A percentile compares a stretch with the other conserved stretches of the same genome.
These are phyloP conservation scores for Arctocebus calabarensis DNA, from an alignment of 2,797 vertebrate species.

Conservation along the genomic window DNA sequence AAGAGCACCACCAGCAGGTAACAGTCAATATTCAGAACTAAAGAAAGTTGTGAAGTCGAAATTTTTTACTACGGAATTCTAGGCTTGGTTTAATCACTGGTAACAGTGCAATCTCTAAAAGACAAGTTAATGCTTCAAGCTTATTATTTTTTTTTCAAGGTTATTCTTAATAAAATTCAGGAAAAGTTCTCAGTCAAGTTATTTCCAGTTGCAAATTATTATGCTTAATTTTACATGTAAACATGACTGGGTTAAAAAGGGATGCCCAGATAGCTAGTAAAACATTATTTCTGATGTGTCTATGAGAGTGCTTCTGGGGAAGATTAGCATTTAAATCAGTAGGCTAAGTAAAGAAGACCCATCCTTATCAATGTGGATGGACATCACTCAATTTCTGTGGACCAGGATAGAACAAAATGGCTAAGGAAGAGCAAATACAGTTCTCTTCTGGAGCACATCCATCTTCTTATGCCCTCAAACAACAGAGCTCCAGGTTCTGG, in stretches of 20 bases:
- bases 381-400: neutral
- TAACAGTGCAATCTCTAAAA: neutral
- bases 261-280: neutral
- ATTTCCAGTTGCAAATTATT: neutral
- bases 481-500: neutral
- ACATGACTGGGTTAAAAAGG: neutral
- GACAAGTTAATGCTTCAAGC: neutral
- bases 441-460: neutral
- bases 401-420: neutral
- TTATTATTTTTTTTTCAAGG: neutral
- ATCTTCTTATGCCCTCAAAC: neutral
- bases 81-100: neutral
- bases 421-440: too few species aligned
- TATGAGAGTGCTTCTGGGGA: neutral
- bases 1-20: neutral
- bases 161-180: slow-evolving; percentile 4
- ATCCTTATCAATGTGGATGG: neutral
- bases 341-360: neutral
- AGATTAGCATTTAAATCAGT: neutral
- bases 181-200: neutral
- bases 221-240: neutral
- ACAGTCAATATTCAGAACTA: neutral
- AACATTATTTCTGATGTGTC: neutral
- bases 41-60: neutral
- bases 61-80: neutral